phyloP scores from a whole-genome alignment of 2,888 invertebrate genomes.

The Neelides folsomi region DNA sequence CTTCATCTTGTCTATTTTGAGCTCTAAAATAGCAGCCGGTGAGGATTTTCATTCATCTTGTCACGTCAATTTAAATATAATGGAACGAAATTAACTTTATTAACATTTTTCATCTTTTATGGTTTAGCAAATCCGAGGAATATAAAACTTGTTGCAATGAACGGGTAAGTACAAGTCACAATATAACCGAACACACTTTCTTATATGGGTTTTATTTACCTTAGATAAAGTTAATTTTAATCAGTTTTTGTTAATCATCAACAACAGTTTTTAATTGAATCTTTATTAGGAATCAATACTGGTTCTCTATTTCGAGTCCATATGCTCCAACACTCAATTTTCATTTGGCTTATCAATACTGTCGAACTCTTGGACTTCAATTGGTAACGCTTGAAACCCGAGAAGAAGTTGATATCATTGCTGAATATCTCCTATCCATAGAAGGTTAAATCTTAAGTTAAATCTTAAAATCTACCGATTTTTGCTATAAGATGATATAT shows the following conservation, averaged over 20 bases:
- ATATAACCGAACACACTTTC: too few relatives aligned
- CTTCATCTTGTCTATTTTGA: too few relatives aligned
- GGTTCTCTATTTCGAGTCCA: conserved; percentile 30
- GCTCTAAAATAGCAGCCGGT: too few relatives aligned
- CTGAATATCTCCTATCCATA: conserved; percentile 49
- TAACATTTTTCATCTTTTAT: not conserved
- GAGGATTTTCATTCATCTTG: too few relatives aligned
- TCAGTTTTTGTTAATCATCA: too few relatives aligned
- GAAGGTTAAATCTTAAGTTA: conserved; percentile 20
- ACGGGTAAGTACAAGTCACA: conserved; percentile 6
- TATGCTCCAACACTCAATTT: conserved; percentile 46
- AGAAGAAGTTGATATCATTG: conserved; percentile 73
- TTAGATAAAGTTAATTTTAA: too few relatives aligned
- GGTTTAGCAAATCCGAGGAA: conserved; percentile 26
- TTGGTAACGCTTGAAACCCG: conserved; percentile 72
- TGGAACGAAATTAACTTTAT: too few relatives aligned
- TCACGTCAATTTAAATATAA: too few relatives aligned
- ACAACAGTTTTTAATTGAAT: too few relatives aligned
- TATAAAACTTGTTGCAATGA: conserved; percentile 33
- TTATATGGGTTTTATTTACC: too few relatives aligned
- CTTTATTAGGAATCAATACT: conserved; percentile 27
- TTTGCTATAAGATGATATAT: too few relatives aligned
- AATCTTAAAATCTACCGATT: too few relatives aligned
- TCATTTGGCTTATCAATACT: conserved; percentile 75
- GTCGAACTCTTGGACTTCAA: conserved; percentile 70